Base-by-base conservation (phyloP, 2,797 vertebrate species). In the Crenuchus spilurus region DNA sequence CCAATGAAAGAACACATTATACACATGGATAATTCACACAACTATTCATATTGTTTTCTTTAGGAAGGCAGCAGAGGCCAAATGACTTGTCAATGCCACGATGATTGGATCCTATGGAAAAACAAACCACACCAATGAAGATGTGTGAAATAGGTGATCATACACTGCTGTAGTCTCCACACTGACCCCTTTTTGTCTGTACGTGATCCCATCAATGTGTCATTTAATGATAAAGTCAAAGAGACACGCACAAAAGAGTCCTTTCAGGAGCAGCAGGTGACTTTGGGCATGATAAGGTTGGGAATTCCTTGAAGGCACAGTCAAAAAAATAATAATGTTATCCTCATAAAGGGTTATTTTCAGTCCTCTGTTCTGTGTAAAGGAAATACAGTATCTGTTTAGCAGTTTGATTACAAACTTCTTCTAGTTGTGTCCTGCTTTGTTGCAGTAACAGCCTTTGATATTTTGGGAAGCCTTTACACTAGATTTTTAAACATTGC, bases 201-300 rank as follows among this genome's bases (percentile, higher is more conserved):
- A 66, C 83, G 61, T 84, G 82, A 88, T 77, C 70, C 66, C 46
- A 77, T 84, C 78, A 78, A 78, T 68, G 51, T 62, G 48, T 6
- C 85, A 62, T 78, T 84, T 79, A 86, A 79, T 20, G 14, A 35
- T 58, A 18, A 60, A 13, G 51, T 58, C 30, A 64, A 42, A 46
- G 30, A 54, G 7, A 63, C n/a, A 10, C 49, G 5, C 4, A 18
- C 41, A 48, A 13, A 16, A 13, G n/a, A 20, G 33, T 2, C 11
- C 11, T 28, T 54, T 54, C 28, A 22, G 33, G 8, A 33, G n/a
- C 10, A 2, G 76, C 55, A 58, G 64, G 52, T 66, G 79, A 82
- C 80, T 76, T 86, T 84, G 83, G 74, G 60, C 14, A 80, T 75
- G 46, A 86, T 86, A 88, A 88, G 86, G 83, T 82, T 77, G 70